Base-by-base conservation (phyloP, 2,113 vertebrate genomes). In the Macrotus californicus region DNA sequence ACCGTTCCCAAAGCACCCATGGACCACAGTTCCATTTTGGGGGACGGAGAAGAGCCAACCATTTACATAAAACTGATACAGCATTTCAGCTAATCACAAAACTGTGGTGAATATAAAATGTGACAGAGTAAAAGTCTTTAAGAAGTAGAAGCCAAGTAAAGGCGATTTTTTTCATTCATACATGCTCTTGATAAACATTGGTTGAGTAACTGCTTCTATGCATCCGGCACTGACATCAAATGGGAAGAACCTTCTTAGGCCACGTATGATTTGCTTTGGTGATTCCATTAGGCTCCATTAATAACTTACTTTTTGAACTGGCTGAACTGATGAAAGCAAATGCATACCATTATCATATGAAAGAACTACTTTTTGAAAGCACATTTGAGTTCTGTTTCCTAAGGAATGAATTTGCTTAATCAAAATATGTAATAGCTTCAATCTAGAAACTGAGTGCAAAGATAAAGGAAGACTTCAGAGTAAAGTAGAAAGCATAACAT, bases 391-490 rank as follows among this genome's bases (percentile, higher is more conserved):
- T 82, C 43, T 70, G 41, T 34, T 94, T 84, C 31, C 19, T 73
- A 88, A 81, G 79, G 82, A 88, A 88, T 64, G 50, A 77, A 77
- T 95, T 93, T 88, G 59, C 24, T 94, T 83, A 56, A 50, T 92
- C 46, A 48, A 86, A 83, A 59, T 70, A 83, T 59, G 19, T 29
- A 36, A 73, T 15, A 19, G 56, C 12, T 81, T 34, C 7, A 16
- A 88, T 86, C 34, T 93, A 80, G 79, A 95, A 82, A 76, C 31
- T 43, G 7, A 92, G 22, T 81, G 7, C 18, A 59, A 79, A 82
- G 39, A 80, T 94, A 87, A 94, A 75, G 69, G 34, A 89, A 70
- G 56, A 70, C 26, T 41, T 91, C 46, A 61, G 95, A 85, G n/a
- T 72, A 87, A 81, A 96, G 69, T 54, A 59, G 50, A 92, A 85